Conservation (phyloP, 2,888 invertebrate species). For the Synanthedon formicaeformis region DNA sequence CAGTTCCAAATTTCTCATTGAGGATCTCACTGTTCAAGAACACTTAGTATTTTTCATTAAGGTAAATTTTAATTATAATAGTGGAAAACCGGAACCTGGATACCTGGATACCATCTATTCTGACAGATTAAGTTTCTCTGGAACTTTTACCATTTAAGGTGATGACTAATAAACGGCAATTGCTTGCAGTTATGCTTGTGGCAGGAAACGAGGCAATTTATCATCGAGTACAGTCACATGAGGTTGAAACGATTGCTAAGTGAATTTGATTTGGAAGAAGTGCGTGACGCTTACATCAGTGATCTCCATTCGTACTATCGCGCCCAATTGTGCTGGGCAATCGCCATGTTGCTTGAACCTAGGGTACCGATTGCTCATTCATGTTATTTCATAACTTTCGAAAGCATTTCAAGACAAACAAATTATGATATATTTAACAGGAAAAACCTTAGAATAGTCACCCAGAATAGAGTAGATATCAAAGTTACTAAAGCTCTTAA, state of each 20-base stretch:
- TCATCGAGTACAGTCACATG: conserved; percentile 27
- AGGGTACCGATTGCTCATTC: conserved; percentile 23
- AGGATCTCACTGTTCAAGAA: conserved; percentile 47
- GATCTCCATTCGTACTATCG: conserved; percentile 34
- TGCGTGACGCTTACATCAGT: conserved; percentile 21
- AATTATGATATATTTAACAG: background rate
- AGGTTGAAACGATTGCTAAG: conserved; percentile 22
- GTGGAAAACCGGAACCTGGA: conserved; percentile 1
- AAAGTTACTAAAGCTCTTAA: no score
- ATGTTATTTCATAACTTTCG: background rate
- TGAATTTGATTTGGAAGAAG: conserved; percentile 33
- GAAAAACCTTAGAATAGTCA: no score
- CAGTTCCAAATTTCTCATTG: conserved; percentile 25
- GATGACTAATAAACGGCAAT: background rate
- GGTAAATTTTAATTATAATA: background rate
- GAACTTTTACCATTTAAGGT: no score
- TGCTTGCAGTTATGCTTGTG: conserved; percentile 37
- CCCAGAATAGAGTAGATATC: no score
- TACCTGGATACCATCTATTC: background rate
- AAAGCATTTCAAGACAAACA: background rate
- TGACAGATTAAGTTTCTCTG: no score
- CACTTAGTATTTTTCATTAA: conserved; percentile 13
- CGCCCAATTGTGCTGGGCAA: conserved; percentile 58
- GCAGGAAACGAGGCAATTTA: conserved; percentile 23
- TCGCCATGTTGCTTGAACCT: conserved; percentile 45